A percentile compares a stretch with the other conserved stretches of the same genome.
Evolutionary conservation across 2,797 vertebrate genomes (phyloP).

Genomic region (Enteromius fasciolatus): DNA sequence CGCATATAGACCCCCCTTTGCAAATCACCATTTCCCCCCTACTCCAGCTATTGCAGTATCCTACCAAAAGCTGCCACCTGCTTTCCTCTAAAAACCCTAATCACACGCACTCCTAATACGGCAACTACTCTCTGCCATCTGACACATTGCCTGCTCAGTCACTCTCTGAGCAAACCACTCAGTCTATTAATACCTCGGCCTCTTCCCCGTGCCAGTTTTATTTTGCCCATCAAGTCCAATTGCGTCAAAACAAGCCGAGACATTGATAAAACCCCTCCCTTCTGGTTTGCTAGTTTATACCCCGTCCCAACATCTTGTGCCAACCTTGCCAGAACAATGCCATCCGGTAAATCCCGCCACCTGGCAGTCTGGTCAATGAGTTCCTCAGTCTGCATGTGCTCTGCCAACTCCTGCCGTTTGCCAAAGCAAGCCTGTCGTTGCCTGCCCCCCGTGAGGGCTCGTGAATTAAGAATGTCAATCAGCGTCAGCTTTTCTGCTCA

Average conservation of each 20-base stretch:
- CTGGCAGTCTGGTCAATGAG: conserved; percentile 71
- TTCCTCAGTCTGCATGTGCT: conserved; percentile 45
- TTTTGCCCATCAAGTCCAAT: conserved; percentile 44
- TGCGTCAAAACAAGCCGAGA: conserved; percentile 43
- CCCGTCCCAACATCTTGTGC: conserved; percentile 40
- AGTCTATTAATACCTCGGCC: conserved; percentile 72
- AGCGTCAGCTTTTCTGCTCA: conserved; percentile 69
- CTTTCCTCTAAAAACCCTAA: conserved; percentile 50
- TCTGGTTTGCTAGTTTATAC: conserved; percentile 49
- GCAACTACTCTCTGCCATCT: conserved; percentile 60
- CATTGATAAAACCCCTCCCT: conserved; percentile 51
- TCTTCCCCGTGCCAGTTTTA: conserved; percentile 54
- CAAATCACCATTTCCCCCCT: conserved; percentile 25
- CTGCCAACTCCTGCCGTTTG: conserved; percentile 72
- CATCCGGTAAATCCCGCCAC: conserved; percentile 66
- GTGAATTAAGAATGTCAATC: conserved; percentile 82
- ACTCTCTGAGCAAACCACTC: conserved; percentile 60
- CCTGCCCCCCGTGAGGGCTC: conserved; percentile 61
- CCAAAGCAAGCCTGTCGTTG: conserved; percentile 65
- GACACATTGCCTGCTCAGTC: conserved; percentile 70
- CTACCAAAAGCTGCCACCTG: conserved; percentile 55
- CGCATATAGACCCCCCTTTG: background rate
- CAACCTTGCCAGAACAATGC: conserved; percentile 51
- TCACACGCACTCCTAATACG: conserved; percentile 44
- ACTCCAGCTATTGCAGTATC: conserved; percentile 20